Conservation (phyloP, 1,140 invertebrate species). For the Apolygus lucorum region DNA sequence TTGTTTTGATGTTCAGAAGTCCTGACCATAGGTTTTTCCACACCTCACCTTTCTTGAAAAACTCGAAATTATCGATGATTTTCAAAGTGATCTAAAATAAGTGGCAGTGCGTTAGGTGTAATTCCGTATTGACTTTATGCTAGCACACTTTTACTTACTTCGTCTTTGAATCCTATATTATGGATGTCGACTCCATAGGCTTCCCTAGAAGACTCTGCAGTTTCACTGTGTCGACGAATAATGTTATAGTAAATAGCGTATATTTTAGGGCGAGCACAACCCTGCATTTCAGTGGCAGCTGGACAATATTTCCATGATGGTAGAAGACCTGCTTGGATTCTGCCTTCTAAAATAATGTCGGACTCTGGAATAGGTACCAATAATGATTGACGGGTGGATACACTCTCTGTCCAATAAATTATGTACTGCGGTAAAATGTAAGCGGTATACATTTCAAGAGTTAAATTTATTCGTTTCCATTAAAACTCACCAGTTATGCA, state of each 20-base stretch:
- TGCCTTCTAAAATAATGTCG: conserved; percentile 16
- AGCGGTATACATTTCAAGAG: neutral
- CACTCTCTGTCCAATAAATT: too few relatives aligned
- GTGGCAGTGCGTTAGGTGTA: neutral
- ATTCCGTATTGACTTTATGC: neutral
- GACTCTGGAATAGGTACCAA: conserved; percentile 19
- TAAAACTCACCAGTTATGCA: conserved; percentile 24
- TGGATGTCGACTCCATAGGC: neutral
- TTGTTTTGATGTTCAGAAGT: neutral
- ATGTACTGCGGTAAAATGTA: too few relatives aligned
- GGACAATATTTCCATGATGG: conserved; percentile 3
- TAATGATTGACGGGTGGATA: too few relatives aligned
- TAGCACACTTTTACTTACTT: conserved; percentile 5
- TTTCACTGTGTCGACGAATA: neutral
- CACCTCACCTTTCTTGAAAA: conserved; percentile 24
- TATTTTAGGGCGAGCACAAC: conserved; percentile 22
- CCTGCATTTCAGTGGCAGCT: conserved; percentile 20
- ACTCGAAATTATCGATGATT: conserved; percentile 22
- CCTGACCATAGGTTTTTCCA: neutral
- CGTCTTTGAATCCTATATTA: neutral
- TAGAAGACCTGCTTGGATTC: neutral
- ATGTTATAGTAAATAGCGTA: neutral
- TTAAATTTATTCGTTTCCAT: neutral
- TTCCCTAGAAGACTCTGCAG: neutral
- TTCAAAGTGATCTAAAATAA: conserved; percentile 22